These are phyloP conservation scores for Globodera ellingtonae DNA, from an alignment of 1,140 invertebrate species.

Conservation along the genomic window DNA sequence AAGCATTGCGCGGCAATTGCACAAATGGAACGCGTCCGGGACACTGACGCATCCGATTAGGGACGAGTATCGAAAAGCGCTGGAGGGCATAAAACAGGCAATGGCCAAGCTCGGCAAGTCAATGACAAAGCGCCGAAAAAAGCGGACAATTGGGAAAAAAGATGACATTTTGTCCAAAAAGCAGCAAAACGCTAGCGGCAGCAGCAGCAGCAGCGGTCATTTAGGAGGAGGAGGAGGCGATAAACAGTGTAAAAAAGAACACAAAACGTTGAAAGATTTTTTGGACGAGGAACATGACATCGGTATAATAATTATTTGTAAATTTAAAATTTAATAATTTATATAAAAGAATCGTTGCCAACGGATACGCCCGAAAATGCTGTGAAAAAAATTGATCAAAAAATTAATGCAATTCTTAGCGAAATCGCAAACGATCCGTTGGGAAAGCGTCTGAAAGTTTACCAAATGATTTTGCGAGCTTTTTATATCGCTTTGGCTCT, in stretches of 20 bases:
- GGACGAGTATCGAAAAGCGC: not conserved
- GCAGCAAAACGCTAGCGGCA: too few relatives aligned
- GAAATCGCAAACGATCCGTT: not conserved
- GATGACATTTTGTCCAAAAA: too few relatives aligned
- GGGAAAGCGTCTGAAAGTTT: not conserved
- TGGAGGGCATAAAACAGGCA: not conserved
- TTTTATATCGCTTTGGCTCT: not conserved
- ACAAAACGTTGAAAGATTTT: too few relatives aligned
- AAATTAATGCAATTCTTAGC: not conserved
- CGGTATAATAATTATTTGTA: too few relatives aligned
- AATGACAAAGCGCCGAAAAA: not conserved
- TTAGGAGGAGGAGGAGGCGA: too few relatives aligned
- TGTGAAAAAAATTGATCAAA: not conserved
- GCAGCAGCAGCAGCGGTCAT: too few relatives aligned
- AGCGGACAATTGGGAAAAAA: not conserved
- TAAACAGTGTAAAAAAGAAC: too few relatives aligned
- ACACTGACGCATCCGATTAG: not conserved
- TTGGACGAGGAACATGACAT: too few relatives aligned
- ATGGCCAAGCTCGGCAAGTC: not conserved
- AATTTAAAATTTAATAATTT: not conserved
- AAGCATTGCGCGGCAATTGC: not conserved
- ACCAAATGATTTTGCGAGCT: not conserved
- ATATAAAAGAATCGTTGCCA: not conserved
- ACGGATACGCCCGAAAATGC: not conserved
- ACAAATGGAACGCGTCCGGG: too few relatives aligned